These are phyloP conservation scores for Podabrus alpinus DNA, from an alignment of 2,888 invertebrate genomes.

Conservation along the genomic window DNA sequence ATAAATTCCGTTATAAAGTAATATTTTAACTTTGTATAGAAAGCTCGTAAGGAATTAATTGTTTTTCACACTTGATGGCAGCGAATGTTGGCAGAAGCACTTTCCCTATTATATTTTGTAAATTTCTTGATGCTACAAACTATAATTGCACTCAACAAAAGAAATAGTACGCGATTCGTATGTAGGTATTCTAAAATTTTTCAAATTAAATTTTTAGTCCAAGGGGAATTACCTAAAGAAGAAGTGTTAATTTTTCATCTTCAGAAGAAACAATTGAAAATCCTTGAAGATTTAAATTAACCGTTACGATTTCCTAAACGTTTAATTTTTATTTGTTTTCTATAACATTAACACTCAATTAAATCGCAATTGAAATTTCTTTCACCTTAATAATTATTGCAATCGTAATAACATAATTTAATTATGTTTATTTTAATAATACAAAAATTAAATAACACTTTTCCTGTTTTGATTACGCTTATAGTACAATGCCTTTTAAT, in stretches of 20 bases:
- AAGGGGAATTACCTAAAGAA: not conserved
- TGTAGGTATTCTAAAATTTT: too few species aligned
- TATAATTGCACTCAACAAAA: constrained; percentile 9
- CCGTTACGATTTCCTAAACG: not conserved
- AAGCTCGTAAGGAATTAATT: constrained; percentile 20
- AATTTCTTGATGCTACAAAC: not conserved
- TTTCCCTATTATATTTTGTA: constrained; percentile 23
- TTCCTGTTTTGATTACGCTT: not conserved
- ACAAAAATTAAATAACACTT: not conserved
- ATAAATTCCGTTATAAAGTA: not conserved
- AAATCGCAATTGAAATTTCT: not conserved
- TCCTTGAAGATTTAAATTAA: not conserved
- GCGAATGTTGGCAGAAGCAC: constrained; percentile 8
- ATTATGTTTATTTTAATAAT: not conserved
- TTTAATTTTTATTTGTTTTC: not conserved
- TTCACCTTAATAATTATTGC: not conserved
- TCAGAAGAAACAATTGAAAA: not conserved
- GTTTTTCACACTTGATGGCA: constrained; percentile 20
- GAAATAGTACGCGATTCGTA: not conserved
- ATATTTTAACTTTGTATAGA: constrained; percentile 9
- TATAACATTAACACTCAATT: not conserved
- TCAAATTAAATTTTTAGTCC: not conserved
- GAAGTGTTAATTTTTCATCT: not conserved
- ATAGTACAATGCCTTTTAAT: not conserved
- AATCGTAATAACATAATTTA: not conserved